Evolutionary conservation across 2,113 vertebrate species (phyloP), one percentile per base, ranked within the genome.

Genomic region (Rhynchomys soricoides): DNA sequence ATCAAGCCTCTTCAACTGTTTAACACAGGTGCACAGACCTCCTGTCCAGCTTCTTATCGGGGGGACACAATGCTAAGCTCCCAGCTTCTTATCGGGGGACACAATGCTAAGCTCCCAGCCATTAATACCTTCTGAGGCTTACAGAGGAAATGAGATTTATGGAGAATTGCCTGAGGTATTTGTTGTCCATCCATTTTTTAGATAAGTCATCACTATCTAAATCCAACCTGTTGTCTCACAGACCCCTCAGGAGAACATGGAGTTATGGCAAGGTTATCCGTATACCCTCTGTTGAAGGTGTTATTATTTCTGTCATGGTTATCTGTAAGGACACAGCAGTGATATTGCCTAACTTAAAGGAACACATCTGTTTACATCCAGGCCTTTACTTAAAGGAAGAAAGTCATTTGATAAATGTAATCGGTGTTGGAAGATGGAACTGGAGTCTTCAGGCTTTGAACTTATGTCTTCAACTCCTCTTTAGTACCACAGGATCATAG

Each of bases 131-230:
- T 59, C 57, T 1, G 0, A 50, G 64, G 73, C 37, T 73, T 71
- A 75, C 62, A 70, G 74, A 90, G 85, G 77, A 90, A 75, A 57
- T 24, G 21, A 1, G 75, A 52, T 89, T 95, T 88, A 81, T 66
- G 81, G 79, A 70, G 70, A 26, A 64, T 2, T 16, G 70, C n/a
- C 62, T 43, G n/a, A 88, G 68, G 70, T 15, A 29, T 45, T 71
- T 13, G 71, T 7, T 21, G 43, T 50, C 79, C 93, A 43, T 82
- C 64, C 64, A 52, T 86, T 88, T 88, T 86, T 73, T 40, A 89
- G 96, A 92, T 90, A 96, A 92, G 91, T 73, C 86, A 88, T 85
- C 89, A 48, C 43, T 68, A 68, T 68, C 66, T 68, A 68, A 68
- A 68, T 68, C 66, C 89, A 81, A 74, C 71, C 91, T 96, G 93